Evolutionary conservation across 2,113 vertebrate genomes (phyloP).

Genomic region (Thunnus thynnus): DNA sequence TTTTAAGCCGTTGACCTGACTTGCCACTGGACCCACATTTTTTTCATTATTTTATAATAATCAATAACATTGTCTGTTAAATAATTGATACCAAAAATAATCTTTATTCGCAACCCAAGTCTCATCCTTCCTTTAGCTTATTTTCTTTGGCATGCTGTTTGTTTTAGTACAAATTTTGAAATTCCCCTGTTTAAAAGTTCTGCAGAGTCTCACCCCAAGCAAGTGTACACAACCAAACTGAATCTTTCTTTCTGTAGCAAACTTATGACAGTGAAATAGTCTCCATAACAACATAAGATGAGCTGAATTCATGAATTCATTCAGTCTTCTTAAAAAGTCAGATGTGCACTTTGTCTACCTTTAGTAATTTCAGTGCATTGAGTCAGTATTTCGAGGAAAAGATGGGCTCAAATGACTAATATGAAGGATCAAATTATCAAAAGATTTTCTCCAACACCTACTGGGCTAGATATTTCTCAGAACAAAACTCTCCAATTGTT

Average conservation of each 20-base stretch:
- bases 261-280: no score
- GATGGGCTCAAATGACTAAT: neutral
- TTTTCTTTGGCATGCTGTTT: neutral
- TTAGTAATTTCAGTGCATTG: neutral
- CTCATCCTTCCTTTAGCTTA: no score
- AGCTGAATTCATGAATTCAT: neutral
- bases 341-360: neutral
- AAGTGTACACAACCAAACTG: neutral
- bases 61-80: no score
- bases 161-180: neutral
- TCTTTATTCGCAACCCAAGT: no score
- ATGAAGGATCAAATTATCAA: neutral
- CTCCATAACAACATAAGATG: neutral
- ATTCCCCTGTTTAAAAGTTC: neutral
- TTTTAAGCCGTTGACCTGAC: no score
- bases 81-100: no score
- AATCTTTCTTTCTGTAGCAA: neutral
- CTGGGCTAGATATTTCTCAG: neutral
- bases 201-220: neutral
- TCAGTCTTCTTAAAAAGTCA: neutral
- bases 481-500: conserved; percentile 32
- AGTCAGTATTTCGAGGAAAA: neutral
- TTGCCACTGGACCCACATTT: no score
- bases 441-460: conserved; percentile 8
- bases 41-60: no score